phyloP scores from a whole-genome alignment of 2,888 invertebrate genomes.

The Trachelus tabidus region DNA sequence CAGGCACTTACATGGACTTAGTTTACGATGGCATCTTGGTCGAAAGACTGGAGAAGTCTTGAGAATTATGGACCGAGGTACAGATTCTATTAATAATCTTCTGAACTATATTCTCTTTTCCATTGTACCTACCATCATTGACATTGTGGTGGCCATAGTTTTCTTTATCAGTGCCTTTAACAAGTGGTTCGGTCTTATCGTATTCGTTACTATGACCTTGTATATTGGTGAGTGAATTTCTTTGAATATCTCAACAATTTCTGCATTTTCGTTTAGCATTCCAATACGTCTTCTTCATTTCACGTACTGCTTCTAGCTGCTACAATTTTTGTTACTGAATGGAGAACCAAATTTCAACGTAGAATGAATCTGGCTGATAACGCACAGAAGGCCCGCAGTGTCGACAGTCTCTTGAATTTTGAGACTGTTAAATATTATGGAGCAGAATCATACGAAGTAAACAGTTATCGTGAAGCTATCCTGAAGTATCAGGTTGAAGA shows the following conservation, averaged over 20 bases:
- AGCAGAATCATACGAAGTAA: conserved; percentile 91
- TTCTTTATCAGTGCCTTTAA: conserved; percentile 92
- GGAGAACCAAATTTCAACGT: conserved; percentile 95
- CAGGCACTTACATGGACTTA: conserved; percentile 88
- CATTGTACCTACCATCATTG: conserved; percentile 91
- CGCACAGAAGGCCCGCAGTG: conserved; percentile 88
- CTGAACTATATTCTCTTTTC: conserved; percentile 93
- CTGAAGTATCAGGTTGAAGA: conserved; percentile 90
- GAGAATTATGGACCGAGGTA: conserved; percentile 96
- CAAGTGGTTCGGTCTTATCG: conserved; percentile 94
- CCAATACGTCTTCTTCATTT: background rate
- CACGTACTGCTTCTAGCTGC: conserved; percentile 70
- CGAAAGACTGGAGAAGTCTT: conserved; percentile 98
- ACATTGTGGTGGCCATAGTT: conserved; percentile 90
- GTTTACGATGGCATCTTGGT: conserved; percentile 93
- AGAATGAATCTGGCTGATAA: conserved; percentile 96
- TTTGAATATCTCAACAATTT: background rate
- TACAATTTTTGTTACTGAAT: conserved; percentile 94
- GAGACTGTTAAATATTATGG: conserved; percentile 99
- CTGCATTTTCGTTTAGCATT: background rate
- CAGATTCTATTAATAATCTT: conserved; percentile 94
- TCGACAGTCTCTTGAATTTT: conserved; percentile 96
- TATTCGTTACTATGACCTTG: conserved; percentile 91
- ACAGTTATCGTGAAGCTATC: conserved; percentile 87
- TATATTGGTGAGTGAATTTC: conserved; percentile 82